A percentile compares a stretch with the other conserved stretches of the same genome.
phyloP scores from a whole-genome alignment of 2,888 invertebrate genomes.

The Odontomyia ornata region DNA sequence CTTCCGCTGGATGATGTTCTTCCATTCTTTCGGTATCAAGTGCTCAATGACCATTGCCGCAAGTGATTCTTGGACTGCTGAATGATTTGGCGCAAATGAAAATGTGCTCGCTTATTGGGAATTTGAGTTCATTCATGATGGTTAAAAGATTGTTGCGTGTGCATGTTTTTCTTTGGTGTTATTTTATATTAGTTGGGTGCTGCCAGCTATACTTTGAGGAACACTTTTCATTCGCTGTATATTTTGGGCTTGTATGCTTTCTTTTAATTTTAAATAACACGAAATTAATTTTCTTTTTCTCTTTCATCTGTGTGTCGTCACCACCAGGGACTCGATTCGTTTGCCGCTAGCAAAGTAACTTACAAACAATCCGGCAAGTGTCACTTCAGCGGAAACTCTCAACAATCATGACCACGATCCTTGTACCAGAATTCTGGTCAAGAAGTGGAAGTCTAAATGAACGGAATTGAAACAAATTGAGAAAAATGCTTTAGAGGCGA shows the following conservation, averaged over 20 bases:
- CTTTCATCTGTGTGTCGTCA: too few species aligned
- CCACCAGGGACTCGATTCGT: too few species aligned
- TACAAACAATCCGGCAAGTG: too few species aligned
- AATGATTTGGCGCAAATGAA: constrained; percentile 43
- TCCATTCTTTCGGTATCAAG: not conserved
- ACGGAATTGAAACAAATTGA: constrained; percentile 41
- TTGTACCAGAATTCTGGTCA: not conserved
- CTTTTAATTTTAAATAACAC: too few species aligned
- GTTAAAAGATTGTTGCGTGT: constrained; percentile 11
- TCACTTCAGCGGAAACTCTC: too few species aligned
- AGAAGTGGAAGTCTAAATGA: constrained; percentile 20
- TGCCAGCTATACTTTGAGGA: too few species aligned
- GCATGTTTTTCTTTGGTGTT: not conserved
- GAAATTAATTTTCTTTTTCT: too few species aligned
- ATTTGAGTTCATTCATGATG: constrained; percentile 32
- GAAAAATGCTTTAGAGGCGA: constrained; percentile 44
- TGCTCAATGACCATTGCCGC: constrained; percentile 29
- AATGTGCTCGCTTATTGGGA: constrained; percentile 32
- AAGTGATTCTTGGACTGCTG: constrained; percentile 23
- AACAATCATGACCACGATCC: too few species aligned
- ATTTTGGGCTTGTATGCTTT: too few species aligned
- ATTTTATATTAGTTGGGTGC: too few species aligned
- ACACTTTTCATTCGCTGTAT: too few species aligned
- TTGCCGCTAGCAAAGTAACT: too few species aligned
- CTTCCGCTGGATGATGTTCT: constrained; percentile 40